These are phyloP conservation scores for Cynopterus brachyotis DNA, from an alignment of 2,113 vertebrate species.

Conservation along the genomic window DNA sequence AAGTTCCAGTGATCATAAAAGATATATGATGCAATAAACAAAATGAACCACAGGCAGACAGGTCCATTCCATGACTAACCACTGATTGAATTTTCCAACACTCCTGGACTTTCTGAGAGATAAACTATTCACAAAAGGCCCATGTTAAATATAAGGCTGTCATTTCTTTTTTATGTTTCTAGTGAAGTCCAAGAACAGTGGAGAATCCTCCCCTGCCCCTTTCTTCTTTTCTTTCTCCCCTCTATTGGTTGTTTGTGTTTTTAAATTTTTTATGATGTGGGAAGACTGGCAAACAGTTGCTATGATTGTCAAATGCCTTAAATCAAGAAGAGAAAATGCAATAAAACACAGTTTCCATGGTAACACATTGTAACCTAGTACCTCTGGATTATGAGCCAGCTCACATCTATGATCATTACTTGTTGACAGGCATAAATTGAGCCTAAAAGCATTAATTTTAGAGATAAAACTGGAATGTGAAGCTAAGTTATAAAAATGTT, in stretches of 20 bases:
- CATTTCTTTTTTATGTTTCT: constrained; percentile 77
- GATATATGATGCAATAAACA: constrained; percentile 88
- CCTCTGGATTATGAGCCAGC: constrained; percentile 85
- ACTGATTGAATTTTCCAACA: constrained; percentile 84
- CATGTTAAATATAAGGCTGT: constrained; percentile 80
- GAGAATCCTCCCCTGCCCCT: neutral
- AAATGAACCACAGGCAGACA: constrained; percentile 85
- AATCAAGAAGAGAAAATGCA: constrained; percentile 86
- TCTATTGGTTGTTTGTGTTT: constrained; percentile 70
- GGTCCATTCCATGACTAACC: constrained; percentile 80
- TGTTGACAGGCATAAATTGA: constrained; percentile 87
- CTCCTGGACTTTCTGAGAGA: constrained; percentile 78
- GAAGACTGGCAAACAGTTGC: constrained; percentile 84
- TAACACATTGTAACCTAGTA: constrained; percentile 85
- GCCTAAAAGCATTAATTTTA: constrained; percentile 85
- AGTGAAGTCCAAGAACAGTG: constrained; percentile 55
- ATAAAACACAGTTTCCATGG: constrained; percentile 87
- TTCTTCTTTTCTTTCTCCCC: neutral
- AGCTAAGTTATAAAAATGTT: constrained; percentile 79
- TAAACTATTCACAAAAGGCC: constrained; percentile 80
- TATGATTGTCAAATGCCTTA: constrained; percentile 82
- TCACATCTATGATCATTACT: constrained; percentile 87
- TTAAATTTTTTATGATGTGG: constrained; percentile 81
- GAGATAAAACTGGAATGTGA: constrained; percentile 79
- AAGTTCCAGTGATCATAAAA: constrained; percentile 87